A percentile compares a stretch with the other conserved stretches of the same genome.
Evolutionary conservation across 2,888 invertebrate species (phyloP).

Genomic region (Melikaiella ostensackeni): DNA sequence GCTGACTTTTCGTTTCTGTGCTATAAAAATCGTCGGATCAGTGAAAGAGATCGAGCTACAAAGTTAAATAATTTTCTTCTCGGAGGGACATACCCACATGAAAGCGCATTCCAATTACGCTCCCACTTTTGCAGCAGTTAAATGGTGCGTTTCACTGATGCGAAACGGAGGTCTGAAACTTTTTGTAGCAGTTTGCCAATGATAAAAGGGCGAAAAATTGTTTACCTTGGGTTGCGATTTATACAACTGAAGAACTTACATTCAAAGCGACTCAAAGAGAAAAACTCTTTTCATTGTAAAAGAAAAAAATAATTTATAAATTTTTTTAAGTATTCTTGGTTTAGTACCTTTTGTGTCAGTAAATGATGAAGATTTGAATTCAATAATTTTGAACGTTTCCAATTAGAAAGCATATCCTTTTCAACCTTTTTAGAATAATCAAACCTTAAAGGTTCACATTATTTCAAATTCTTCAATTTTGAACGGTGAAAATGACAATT

Average conservation of each 20-base stretch:
- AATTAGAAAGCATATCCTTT: too few relatives aligned
- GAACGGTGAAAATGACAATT: too few relatives aligned
- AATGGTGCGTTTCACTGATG: slow-evolving; percentile 30
- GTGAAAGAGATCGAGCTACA: neutral
- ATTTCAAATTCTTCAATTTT: too few relatives aligned
- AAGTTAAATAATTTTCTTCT: slow-evolving; percentile 18
- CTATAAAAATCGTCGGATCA: slow-evolving; percentile 5
- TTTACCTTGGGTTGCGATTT: neutral
- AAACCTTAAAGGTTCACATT: too few relatives aligned
- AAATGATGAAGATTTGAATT: too few relatives aligned
- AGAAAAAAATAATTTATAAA: neutral
- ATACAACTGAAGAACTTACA: neutral
- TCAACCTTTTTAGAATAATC: too few relatives aligned
- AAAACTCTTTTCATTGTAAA: neutral
- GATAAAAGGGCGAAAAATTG: slow-evolving; percentile 25
- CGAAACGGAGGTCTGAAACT: slow-evolving; percentile 20
- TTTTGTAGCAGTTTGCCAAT: slow-evolving; percentile 18
- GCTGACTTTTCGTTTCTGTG: neutral
- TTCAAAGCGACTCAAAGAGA: neutral
- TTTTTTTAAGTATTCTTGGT: too few relatives aligned
- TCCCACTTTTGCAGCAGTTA: slow-evolving; percentile 33
- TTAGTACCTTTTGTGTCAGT: too few relatives aligned
- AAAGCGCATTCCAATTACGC: slow-evolving; percentile 30
- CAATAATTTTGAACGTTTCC: too few relatives aligned
- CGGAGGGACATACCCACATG: slow-evolving; percentile 22